Conservation (phyloP, 1,140 invertebrate genomes). For the Telenomus remus region DNA sequence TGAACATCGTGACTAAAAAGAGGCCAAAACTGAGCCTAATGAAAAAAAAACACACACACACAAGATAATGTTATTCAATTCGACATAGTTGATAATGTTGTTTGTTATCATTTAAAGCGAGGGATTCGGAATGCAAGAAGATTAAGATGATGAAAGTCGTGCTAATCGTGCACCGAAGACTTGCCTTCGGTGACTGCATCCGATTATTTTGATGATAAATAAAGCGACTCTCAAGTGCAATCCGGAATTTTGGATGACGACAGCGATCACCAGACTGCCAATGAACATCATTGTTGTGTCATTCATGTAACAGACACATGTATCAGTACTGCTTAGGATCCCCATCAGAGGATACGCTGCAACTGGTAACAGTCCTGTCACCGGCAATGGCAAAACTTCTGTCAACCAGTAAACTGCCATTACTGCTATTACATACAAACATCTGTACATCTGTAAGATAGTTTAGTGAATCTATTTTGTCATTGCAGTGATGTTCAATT, state of each 20-base stretch:
- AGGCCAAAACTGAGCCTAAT: constrained; percentile 75
- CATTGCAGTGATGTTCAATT: too few relatives aligned
- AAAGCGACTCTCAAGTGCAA: constrained; percentile 81
- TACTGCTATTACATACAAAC: constrained; percentile 78
- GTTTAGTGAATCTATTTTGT: neutral
- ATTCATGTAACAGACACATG: constrained; percentile 77
- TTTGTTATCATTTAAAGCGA: too few relatives aligned
- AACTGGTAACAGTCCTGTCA: constrained; percentile 80
- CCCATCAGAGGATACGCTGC: constrained; percentile 79
- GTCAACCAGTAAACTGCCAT: constrained; percentile 83
- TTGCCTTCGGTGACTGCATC: constrained; percentile 74
- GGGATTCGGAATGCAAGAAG: too few relatives aligned
- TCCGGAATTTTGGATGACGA: constrained; percentile 80
- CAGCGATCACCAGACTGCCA: constrained; percentile 78
- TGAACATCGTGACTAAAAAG: constrained; percentile 78
- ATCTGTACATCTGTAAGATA: constrained; percentile 67
- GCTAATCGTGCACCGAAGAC: constrained; percentile 6
- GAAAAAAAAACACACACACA: constrained; percentile 17
- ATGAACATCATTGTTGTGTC: constrained; percentile 82
- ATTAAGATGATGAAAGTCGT: too few relatives aligned
- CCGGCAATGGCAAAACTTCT: constrained; percentile 79
- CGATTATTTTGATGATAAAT: constrained; percentile 78
- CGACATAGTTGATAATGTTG: too few relatives aligned
- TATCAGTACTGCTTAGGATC: constrained; percentile 75
- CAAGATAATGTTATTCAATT: too few relatives aligned